A percentile compares a stretch with the other conserved stretches of the same genome.
Conservation (phyloP, 2,797 vertebrate species). For the Thalassophryne amazonica region DNA sequence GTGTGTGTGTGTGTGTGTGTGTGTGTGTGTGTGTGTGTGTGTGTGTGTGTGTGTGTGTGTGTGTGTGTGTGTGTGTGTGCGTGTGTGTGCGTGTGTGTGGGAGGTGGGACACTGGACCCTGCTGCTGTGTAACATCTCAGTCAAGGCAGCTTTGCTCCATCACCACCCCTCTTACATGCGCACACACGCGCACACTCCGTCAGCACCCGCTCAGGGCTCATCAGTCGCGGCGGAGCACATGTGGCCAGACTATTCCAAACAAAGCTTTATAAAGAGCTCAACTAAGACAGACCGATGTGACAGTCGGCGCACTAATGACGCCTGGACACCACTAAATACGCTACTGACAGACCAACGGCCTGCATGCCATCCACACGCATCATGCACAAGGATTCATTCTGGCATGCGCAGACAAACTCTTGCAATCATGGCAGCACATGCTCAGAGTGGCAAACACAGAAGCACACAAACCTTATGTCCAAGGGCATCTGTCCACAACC, state of each 20-base stretch:
- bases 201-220: conserved; percentile 73
- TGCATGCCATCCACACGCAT: conserved; percentile 50
- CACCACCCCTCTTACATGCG: conserved; percentile 49
- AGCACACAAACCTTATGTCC: conserved; percentile 70
- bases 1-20: conserved; percentile 6
- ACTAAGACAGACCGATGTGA: conserved; percentile 78
- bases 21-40: conserved; percentile 12
- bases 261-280: conserved; percentile 89
- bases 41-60: conserved; percentile 14
- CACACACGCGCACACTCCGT: conserved; percentile 59
- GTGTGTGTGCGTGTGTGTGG: background rate
- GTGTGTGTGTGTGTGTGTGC: background rate
- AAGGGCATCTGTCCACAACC: conserved; percentile 86
- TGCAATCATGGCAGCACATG: conserved; percentile 55
- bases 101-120: conserved; percentile 26
- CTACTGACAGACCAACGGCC: conserved; percentile 68
- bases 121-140: conserved; percentile 74
- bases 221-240: conserved; percentile 81
- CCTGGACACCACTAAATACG: conserved; percentile 77
- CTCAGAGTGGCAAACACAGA: conserved; percentile 42
- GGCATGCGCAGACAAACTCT: conserved; percentile 68
- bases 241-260: conserved; percentile 88
- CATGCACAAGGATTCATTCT: conserved; percentile 45
- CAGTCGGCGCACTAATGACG: conserved; percentile 83
- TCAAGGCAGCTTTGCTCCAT: conserved; percentile 68